These are phyloP conservation scores for Sebastes variabilis DNA, from an alignment of 2,797 vertebrate genomes.

Conservation along the genomic window DNA sequence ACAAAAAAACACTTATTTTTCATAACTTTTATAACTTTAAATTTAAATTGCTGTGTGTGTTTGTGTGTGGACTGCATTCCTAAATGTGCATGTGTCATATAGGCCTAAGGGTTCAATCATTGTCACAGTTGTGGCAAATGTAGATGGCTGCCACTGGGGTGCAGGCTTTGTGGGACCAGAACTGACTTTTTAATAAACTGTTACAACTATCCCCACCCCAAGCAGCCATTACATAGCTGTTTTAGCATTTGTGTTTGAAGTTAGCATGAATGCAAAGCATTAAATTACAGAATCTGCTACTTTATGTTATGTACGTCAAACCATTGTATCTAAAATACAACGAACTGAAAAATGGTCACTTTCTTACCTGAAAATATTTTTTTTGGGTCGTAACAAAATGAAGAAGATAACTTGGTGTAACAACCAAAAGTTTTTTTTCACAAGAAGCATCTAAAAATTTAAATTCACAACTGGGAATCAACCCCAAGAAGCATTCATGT, in stretches of 20 bases:
- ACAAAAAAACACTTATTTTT: neutral
- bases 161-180: neutral
- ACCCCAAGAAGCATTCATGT: slow-evolving; percentile 28
- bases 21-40: neutral
- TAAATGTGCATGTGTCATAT: neutral
- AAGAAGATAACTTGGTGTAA: neutral
- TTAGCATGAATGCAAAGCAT: too few relatives aligned
- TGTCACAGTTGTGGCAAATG: too few relatives aligned
- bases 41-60: neutral
- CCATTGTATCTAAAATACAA: too few relatives aligned
- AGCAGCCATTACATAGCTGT: too few relatives aligned
- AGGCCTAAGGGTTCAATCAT: neutral
- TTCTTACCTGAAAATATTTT: too few relatives aligned
- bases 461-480: neutral
- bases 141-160: neutral
- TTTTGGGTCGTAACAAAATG: too few relatives aligned
- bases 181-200: too few relatives aligned
- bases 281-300: too few relatives aligned
- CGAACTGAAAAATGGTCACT: too few relatives aligned
- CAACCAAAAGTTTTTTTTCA: neutral
- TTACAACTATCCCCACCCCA: too few relatives aligned
- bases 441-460: slow-evolving; percentile 2
- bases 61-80: neutral
- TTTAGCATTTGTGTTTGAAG: too few relatives aligned
- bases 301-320: too few relatives aligned